Evolutionary conservation across 2,888 invertebrate genomes (phyloP).

Genomic region (Allolobophora icterica): DNA sequence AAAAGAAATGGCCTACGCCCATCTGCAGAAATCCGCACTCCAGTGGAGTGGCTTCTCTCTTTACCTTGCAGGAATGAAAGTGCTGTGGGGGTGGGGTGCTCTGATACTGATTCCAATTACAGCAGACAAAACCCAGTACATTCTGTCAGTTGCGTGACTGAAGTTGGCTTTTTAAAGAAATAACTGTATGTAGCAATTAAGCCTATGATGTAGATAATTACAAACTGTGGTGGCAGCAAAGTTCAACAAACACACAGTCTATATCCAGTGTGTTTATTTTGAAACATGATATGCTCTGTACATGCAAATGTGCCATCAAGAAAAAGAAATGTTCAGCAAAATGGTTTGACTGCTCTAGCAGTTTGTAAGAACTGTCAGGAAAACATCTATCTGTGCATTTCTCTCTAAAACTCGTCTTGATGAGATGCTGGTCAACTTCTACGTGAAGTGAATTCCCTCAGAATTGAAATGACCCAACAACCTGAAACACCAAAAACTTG

Average conservation of each 20-base stretch:
- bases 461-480: constrained; percentile 86
- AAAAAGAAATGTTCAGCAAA: neutral
- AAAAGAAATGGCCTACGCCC: too few species aligned
- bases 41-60: too few species aligned
- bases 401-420: too few species aligned
- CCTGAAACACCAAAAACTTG: constrained; percentile 62
- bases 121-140: too few species aligned
- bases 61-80: too few species aligned
- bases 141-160: too few species aligned
- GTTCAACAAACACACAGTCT: neutral
- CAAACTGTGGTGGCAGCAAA: neutral
- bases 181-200: too few species aligned
- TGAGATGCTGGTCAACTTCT: neutral
- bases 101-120: too few species aligned
- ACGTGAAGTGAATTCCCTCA: constrained; percentile 85
- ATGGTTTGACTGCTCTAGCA: neutral
- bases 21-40: too few species aligned
- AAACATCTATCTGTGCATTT: neutral
- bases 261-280: neutral
- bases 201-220: neutral
- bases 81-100: too few species aligned
- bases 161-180: too few species aligned
- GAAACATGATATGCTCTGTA: neutral
- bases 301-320: neutral
- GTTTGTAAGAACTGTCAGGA: neutral